Evolutionary conservation across 2,797 vertebrate genomes (phyloP), one percentile per base, ranked within the genome.

Genomic region (Cirrhinus molitorella): DNA sequence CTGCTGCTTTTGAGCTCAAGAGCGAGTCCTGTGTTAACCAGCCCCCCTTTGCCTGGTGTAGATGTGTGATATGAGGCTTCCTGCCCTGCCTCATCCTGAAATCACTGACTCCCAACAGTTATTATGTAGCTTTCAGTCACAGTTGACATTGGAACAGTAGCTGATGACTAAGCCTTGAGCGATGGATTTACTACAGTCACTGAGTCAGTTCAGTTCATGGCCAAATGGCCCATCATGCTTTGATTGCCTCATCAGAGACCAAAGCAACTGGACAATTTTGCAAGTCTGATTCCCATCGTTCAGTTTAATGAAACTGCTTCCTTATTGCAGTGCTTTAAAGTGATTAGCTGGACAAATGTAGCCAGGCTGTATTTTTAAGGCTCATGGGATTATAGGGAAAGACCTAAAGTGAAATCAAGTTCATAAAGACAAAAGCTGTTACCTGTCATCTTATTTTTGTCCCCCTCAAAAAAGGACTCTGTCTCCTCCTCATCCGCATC

Each of bases 401-500:
- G 21, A 17, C 70, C 14, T 31, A n/a, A n/a, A 67, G 19, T 63
- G 19, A 76, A 78, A 67, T 34, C 1, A 37, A 63, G n/a, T 55
- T 67, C 6, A 68, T 57, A 49, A 55, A 66, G 31, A 79, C 53
- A 5, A 79, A 84, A 65, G 59, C 81, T 80, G 85, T 84, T 87
- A 86, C 87, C 53, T 91, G 81, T 85, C 84, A 85, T 86, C 83
- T 90, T 76, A 0, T 93, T 94, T 94, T 90, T 94, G 85, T 93
- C 91, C 93, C 88, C 92, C 85, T 91, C 87, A 82, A 86, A 88
- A 80, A 95, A 96, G 96, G 96, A 93, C 88, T 95, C 94, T 76
- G 89, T 96, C 92, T 95, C 94, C 90, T 95, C 94, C 85, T 95
- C 93, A 13, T 95, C 94, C 87, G 87, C 91, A 79, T 95, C 95